Percentiles rank a stretch among this genome's conserved stretches.
Conservation (phyloP, 2,797 vertebrate species). For the Hydrocynus forskahlii region DNA sequence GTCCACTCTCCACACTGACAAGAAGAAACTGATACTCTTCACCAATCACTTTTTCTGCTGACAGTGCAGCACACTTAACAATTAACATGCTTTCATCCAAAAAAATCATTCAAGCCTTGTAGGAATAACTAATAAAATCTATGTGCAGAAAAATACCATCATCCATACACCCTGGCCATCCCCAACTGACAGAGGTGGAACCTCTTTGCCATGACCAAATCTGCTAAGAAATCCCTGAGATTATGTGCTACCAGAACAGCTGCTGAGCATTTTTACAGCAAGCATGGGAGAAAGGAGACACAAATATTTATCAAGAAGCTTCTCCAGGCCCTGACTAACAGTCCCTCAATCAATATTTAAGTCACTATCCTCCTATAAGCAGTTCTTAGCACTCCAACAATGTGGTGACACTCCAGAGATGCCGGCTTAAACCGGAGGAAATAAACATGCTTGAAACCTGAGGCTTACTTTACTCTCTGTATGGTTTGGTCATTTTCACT, state of each 20-base stretch:
- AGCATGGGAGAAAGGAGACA: too few species aligned
- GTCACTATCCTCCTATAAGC: not conserved
- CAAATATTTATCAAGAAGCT: too few species aligned
- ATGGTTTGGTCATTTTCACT: too few species aligned
- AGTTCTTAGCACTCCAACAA: not conserved
- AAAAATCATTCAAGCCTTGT: conserved; percentile 1
- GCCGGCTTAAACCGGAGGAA: not conserved
- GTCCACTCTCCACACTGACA: too few species aligned
- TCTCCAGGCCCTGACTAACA: too few species aligned
- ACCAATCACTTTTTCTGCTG: not conserved
- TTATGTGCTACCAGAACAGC: too few species aligned
- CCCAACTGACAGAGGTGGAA: too few species aligned
- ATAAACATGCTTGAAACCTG: not conserved
- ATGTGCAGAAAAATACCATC: not conserved
- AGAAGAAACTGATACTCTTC: not conserved
- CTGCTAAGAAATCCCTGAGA: not conserved
- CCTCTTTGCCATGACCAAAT: not conserved
- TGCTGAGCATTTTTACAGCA: too few species aligned
- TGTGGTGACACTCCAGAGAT: not conserved
- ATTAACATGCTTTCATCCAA: too few species aligned
- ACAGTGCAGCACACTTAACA: not conserved
- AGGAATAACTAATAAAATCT: not conserved
- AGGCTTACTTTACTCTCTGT: too few species aligned
- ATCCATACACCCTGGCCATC: not conserved
- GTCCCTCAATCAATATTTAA: not conserved